Conservation (phyloP, 2,888 invertebrate species). For the Zootermopsis nevadensis region DNA sequence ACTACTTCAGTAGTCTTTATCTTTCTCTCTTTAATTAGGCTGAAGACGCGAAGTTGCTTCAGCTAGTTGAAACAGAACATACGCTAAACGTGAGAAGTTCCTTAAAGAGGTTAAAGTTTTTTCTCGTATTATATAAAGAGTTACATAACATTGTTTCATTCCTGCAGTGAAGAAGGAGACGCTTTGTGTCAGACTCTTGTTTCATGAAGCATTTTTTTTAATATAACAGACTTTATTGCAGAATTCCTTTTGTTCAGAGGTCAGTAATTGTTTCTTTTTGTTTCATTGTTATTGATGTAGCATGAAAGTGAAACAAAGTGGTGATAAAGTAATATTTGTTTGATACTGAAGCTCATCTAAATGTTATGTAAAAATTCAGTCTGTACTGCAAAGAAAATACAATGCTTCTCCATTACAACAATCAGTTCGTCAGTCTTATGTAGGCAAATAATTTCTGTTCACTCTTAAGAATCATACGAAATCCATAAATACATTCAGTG, state of each 20-base stretch:
- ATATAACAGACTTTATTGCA: not conserved
- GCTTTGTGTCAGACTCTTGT: not conserved
- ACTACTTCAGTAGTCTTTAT: constrained; percentile 6
- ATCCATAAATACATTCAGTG: no score
- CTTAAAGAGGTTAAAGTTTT: not conserved
- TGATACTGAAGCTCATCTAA: no score
- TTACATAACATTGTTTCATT: not conserved
- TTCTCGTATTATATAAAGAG: not conserved
- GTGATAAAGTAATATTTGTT: no score
- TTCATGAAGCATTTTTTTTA: not conserved
- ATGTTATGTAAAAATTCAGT: no score
- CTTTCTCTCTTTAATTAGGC: constrained; percentile 13
- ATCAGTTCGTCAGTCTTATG: no score
- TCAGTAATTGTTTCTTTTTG: not conserved
- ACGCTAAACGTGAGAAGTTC: not conserved
- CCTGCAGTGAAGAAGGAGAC: not conserved
- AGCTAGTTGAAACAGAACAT: not conserved
- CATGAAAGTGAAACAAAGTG: no score
- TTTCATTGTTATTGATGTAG: not conserved
- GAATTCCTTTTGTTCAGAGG: not conserved
- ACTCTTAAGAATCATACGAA: no score
- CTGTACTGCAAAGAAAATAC: no score
- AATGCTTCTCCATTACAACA: no score
- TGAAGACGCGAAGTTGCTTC: not conserved
- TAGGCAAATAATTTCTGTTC: no score